A percentile compares a stretch with the other conserved stretches of the same genome.
Evolutionary conservation across 1,140 invertebrate genomes (phyloP).

Genomic region (Drosophila insularis): DNA sequence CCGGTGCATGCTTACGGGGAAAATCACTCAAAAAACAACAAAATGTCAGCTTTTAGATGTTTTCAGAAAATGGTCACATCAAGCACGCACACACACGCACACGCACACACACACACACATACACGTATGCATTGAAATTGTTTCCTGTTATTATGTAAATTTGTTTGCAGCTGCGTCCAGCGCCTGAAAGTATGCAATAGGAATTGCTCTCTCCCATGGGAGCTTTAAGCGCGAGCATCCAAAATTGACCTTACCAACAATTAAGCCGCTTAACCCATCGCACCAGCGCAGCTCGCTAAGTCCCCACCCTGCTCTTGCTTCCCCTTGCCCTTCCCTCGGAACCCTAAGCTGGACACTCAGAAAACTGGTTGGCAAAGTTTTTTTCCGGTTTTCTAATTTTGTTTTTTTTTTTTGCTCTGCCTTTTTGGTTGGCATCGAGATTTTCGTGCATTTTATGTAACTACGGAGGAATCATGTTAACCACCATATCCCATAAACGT

Average conservation of each 20-base stretch:
- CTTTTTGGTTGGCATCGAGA: conserved; percentile 61
- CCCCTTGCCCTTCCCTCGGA: neutral
- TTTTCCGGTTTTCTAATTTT: conserved; percentile 34
- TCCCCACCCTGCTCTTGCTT: neutral
- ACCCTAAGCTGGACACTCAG: conserved; percentile 46
- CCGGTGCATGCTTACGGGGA: conserved; percentile 44
- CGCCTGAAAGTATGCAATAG: conserved; percentile 27
- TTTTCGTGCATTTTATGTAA: conserved; percentile 77
- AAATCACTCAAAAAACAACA: conserved; percentile 6
- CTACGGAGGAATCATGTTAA: conserved; percentile 26
- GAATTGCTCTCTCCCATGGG: conserved; percentile 45
- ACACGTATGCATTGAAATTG: conserved; percentile 55
- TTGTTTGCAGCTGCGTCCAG: conserved; percentile 26
- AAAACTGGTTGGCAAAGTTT: conserved; percentile 48
- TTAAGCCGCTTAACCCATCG: conserved; percentile 71
- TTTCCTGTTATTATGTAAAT: conserved; percentile 79
- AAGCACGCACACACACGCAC: conserved; percentile 58
- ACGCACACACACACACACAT: conserved; percentile 56
- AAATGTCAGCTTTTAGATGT: conserved; percentile 14
- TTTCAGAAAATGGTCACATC: conserved; percentile 12
- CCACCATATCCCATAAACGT: neutral
- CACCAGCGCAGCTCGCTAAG: conserved; percentile 1
- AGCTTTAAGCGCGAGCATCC: conserved; percentile 28
- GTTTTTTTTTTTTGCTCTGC: conserved; percentile 13
- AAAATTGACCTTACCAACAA: conserved; percentile 72